These are phyloP conservation scores for Benitochromis conjunctus DNA, from an alignment of 2,113 vertebrate species.

Conservation along the genomic window DNA sequence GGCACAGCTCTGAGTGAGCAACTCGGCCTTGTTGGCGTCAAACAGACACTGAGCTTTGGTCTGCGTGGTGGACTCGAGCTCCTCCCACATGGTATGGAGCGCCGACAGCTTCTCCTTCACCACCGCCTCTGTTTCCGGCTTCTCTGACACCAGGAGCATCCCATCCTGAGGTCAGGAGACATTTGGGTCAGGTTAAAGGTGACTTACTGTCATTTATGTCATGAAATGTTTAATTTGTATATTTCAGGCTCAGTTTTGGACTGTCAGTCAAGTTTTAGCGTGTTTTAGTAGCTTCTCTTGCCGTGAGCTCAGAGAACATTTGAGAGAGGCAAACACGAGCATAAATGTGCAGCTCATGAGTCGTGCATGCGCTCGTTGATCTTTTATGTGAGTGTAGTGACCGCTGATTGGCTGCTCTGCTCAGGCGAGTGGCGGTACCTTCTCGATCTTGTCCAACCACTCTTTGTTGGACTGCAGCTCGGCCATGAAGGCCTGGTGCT, in stretches of 20 bases:
- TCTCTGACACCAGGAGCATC: conserved; percentile 88
- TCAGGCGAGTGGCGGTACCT: conserved; percentile 66
- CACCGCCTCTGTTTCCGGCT: conserved; percentile 86
- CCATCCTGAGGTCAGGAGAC: conserved; percentile 76
- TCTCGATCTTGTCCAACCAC: conserved; percentile 97
- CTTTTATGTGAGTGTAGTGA: neutral
- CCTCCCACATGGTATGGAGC: conserved; percentile 88
- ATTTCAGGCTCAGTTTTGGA: neutral
- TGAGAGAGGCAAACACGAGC: neutral
- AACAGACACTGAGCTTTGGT: conserved; percentile 96
- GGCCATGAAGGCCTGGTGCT: conserved; percentile 91
- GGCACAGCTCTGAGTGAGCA: conserved; percentile 95
- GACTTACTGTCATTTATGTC: neutral
- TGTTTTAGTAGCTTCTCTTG: neutral
- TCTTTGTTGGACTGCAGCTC: conserved; percentile 96
- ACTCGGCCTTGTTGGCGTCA: conserved; percentile 94
- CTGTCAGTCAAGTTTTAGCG: neutral
- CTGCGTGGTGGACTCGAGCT: conserved; percentile 92
- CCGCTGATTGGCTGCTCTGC: neutral
- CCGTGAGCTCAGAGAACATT: neutral
- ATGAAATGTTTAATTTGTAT: neutral
- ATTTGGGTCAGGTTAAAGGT: neutral
- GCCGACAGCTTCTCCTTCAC: conserved; percentile 88
- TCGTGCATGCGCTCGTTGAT: neutral
- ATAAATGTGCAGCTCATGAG: neutral